A percentile compares a stretch with the other conserved stretches of the same genome.
These are phyloP conservation scores for Lithophane leautieri DNA, from an alignment of 2,888 invertebrate species.

Conservation along the genomic window DNA sequence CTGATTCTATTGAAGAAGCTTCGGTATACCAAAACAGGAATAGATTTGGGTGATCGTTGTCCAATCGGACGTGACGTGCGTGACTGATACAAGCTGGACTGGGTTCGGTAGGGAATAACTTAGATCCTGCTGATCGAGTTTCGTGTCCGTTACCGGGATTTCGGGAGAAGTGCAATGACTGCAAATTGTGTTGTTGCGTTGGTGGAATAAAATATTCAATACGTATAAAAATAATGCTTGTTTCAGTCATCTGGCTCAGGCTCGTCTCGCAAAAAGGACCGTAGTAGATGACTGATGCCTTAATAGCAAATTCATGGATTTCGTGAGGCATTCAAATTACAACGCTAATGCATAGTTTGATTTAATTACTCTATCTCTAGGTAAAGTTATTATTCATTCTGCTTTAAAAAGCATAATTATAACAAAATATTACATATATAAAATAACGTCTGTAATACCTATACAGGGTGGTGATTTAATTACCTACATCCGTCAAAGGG, in stretches of 20 bases:
- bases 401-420: too few species aligned
- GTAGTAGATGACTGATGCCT: background rate
- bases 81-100: slow-evolving; percentile 41
- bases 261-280: background rate
- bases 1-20: slow-evolving; percentile 50
- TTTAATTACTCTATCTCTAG: background rate
- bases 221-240: background rate
- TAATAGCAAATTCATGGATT: background rate
- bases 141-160: slow-evolving; percentile 29
- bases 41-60: slow-evolving; percentile 61
- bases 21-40: slow-evolving; percentile 51
- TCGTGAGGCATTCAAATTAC: background rate
- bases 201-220: background rate
- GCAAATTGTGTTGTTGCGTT: slow-evolving; percentile 27
- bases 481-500: too few species aligned
- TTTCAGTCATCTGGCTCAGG: background rate
- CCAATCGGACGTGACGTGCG: slow-evolving; percentile 55
- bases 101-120: slow-evolving; percentile 24
- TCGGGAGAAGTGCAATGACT: slow-evolving; percentile 39
- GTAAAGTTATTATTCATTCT: background rate
- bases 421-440: too few species aligned
- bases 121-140: slow-evolving; percentile 46
- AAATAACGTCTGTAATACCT: too few species aligned
- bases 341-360: background rate
- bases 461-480: too few species aligned